A percentile compares a stretch with the other conserved stretches of the same genome.
These are phyloP conservation scores for Drosophila peninsularis DNA, from an alignment of 2,888 invertebrate genomes.

Conservation along the genomic window DNA sequence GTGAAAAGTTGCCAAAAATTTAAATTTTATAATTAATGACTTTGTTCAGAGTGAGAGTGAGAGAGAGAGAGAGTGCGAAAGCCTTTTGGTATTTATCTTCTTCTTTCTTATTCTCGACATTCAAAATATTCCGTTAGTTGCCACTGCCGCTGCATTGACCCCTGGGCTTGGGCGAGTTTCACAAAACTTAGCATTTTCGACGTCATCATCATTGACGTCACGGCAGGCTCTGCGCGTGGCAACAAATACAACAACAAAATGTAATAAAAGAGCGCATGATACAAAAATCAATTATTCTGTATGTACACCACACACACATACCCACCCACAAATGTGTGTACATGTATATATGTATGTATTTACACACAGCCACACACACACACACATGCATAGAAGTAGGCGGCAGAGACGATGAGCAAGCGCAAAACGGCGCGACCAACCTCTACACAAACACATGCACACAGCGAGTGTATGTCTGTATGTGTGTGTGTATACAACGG, in stretches of 20 bases:
- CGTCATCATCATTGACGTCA: slow-evolving; percentile 76
- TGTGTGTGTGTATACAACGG: slow-evolving; percentile 43
- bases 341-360: neutral
- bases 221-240: slow-evolving; percentile 43
- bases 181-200: slow-evolving; percentile 38
- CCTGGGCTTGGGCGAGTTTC: slow-evolving; percentile 43
- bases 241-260: slow-evolving; percentile 1
- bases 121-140: slow-evolving; percentile 23
- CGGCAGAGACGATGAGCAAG: slow-evolving; percentile 56
- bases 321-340: slow-evolving; percentile 1
- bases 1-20: slow-evolving; percentile 71
- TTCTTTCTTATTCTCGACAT: slow-evolving; percentile 25
- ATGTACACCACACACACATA: slow-evolving; percentile 40
- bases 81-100: slow-evolving; percentile 23
- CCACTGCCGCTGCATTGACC: slow-evolving; percentile 55
- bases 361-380: neutral
- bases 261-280: slow-evolving; percentile 31
- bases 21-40: slow-evolving; percentile 61
- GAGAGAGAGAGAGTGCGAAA: slow-evolving; percentile 28
- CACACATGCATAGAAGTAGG: neutral
- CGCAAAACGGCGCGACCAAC: slow-evolving; percentile 57
- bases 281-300: slow-evolving; percentile 71
- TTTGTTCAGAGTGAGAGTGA: slow-evolving; percentile 15
- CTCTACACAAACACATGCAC: slow-evolving; percentile 25
- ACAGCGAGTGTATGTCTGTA: neutral